Percentiles rank a stretch among this genome's conserved stretches.
Evolutionary conservation across 2,888 invertebrate genomes (phyloP).

Genomic region (Tanytarsus gracilentus): DNA sequence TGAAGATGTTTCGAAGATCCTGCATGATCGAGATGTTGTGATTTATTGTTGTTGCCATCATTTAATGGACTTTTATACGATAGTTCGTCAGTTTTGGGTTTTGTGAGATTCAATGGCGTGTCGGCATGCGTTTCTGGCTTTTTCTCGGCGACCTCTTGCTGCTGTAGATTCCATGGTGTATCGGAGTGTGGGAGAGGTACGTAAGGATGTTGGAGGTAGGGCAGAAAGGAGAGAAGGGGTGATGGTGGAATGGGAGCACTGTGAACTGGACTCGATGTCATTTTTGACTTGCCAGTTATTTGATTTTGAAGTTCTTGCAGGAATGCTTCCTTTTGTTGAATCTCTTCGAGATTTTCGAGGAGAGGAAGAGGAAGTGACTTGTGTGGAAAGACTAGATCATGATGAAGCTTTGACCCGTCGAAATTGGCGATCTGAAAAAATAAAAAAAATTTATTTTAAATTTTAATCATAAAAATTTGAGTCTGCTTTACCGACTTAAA

Average conservation of each 20-base stretch:
- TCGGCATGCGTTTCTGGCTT: conserved; percentile 49
- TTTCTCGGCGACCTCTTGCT: conserved; percentile 35
- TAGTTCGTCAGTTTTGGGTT: conserved; percentile 30
- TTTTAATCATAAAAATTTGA: background rate
- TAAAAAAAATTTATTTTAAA: background rate
- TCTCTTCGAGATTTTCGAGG: background rate
- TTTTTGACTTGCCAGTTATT: background rate
- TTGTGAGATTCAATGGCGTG: conserved; percentile 76
- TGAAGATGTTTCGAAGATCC: background rate
- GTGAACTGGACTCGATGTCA: background rate
- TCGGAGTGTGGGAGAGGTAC: conserved; percentile 37
- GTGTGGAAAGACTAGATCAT: background rate
- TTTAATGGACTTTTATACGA: conserved; percentile 26
- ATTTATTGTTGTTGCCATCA: conserved; percentile 24
- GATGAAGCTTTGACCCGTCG: background rate
- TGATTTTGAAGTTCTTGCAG: conserved; percentile 19
- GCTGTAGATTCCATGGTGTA: conserved; percentile 32
- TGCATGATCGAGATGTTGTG: background rate
- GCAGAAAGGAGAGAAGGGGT: conserved; percentile 13
- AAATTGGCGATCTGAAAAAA: background rate
- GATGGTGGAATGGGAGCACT: background rate
- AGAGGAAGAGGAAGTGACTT: background rate
- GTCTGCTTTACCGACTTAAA: background rate
- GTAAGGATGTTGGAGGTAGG: conserved; percentile 24
- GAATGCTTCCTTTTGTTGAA: conserved; percentile 11